phyloP scores from a whole-genome alignment of 2,888 invertebrate genomes.

The Odontocerum albicorne region DNA sequence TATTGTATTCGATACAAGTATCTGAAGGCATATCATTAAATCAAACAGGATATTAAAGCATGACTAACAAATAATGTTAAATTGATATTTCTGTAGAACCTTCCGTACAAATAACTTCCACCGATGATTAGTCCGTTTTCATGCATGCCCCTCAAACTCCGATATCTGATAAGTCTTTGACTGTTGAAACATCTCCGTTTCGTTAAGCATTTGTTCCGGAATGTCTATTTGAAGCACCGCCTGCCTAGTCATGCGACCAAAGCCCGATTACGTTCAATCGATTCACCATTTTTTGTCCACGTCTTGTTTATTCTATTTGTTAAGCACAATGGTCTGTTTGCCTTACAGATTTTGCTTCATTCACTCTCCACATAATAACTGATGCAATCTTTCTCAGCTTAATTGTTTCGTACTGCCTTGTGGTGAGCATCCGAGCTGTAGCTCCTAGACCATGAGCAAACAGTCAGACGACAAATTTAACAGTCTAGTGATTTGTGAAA shows the following conservation, averaged over 20 bases:
- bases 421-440: constrained; percentile 6
- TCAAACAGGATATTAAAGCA: no score
- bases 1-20: no score
- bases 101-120: no score
- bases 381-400: constrained; percentile 31
- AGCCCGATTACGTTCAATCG: constrained; percentile 23
- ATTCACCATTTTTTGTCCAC: constrained; percentile 25
- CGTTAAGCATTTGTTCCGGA: background rate
- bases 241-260: constrained; percentile 21
- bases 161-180: no score
- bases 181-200: background rate
- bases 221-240: background rate
- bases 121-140: no score
- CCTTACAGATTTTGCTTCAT: constrained; percentile 15
- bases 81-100: no score
- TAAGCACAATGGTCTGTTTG: constrained; percentile 29
- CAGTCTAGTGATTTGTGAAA: constrained; percentile 31
- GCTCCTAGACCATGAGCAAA: constrained; percentile 7
- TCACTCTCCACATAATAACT: constrained; percentile 13
- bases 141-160: no score
- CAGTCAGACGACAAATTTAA: constrained; percentile 28
- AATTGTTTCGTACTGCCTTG: constrained; percentile 20
- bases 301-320: constrained; percentile 33
- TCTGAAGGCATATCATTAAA: no score
- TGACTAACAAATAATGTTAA: no score